Percentiles rank a stretch among this genome's conserved stretches.
Conservation (phyloP, 2,888 invertebrate genomes). For the Fragum fragum region DNA sequence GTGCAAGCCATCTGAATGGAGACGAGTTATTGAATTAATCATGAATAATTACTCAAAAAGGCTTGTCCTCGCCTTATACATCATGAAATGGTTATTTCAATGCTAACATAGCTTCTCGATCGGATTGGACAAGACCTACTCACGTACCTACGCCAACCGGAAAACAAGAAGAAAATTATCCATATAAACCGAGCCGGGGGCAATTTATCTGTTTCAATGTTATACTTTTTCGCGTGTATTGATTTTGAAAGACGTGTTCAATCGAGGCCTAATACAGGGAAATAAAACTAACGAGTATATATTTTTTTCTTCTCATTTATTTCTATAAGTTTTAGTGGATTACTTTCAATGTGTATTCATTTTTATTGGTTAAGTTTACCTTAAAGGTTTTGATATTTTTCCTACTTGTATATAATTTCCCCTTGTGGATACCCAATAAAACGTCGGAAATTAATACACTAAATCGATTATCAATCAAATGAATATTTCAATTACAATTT, state of each 20-base stretch:
- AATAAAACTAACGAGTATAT: no score
- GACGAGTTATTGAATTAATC: neutral
- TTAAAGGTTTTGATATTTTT: neutral
- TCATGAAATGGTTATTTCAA: neutral
- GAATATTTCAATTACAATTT: neutral
- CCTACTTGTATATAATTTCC: neutral
- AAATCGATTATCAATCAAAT: slow-evolving; percentile 3
- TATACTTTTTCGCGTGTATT: slow-evolving; percentile 11
- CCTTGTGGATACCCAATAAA: neutral
- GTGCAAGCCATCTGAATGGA: no score
- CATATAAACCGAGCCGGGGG: neutral
- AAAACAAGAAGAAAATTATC: slow-evolving; percentile 10
- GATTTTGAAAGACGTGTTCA: neutral
- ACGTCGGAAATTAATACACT: neutral
- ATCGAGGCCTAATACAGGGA: no score
- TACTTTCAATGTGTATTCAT: no score
- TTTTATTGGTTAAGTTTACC: no score
- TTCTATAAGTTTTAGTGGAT: no score
- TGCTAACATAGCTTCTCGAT: neutral
- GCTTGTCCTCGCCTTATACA: neutral
- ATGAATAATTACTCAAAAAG: neutral
- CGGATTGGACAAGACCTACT: neutral
- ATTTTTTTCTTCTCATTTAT: no score
- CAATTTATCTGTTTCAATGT: slow-evolving; percentile 2
- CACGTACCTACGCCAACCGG: slow-evolving; percentile 1